phyloP scores from a whole-genome alignment of 1,140 invertebrate genomes.

The Tribolium madens region DNA sequence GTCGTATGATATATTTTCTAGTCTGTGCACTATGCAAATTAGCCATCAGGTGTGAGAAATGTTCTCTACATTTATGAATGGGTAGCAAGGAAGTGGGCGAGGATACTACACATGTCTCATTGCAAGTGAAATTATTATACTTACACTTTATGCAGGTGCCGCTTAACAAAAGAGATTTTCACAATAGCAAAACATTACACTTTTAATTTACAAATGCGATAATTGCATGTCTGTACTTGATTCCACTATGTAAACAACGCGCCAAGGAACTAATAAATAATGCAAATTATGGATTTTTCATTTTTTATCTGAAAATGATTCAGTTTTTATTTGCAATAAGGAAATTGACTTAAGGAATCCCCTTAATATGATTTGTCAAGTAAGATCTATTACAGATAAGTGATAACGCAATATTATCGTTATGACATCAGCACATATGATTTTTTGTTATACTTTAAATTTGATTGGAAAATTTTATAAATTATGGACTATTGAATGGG shows the following conservation, averaged over 20 bases:
- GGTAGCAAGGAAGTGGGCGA: conserved; percentile 39
- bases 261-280: neutral
- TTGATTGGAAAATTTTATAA: neutral
- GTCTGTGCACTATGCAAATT: conserved; percentile 42
- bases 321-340: too few species aligned
- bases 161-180: conserved; percentile 6
- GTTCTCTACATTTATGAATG: conserved; percentile 43
- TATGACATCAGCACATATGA: too few species aligned
- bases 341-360: too few species aligned
- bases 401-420: too few species aligned
- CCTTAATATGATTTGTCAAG: too few species aligned
- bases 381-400: too few species aligned
- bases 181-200: neutral
- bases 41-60: conserved; percentile 47
- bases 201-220: conserved; percentile 10
- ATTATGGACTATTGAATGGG: conserved; percentile 7
- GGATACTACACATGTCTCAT: conserved; percentile 42
- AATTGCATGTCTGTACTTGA: neutral
- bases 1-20: conserved; percentile 26
- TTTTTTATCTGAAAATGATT: too few species aligned
- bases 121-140: conserved; percentile 38
- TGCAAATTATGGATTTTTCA: too few species aligned
- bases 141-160: conserved; percentile 40
- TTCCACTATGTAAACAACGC: neutral
- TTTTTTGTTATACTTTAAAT: too few species aligned